Conservation (phyloP, 2,888 invertebrate species). For the Oscheius sp. region DNA sequence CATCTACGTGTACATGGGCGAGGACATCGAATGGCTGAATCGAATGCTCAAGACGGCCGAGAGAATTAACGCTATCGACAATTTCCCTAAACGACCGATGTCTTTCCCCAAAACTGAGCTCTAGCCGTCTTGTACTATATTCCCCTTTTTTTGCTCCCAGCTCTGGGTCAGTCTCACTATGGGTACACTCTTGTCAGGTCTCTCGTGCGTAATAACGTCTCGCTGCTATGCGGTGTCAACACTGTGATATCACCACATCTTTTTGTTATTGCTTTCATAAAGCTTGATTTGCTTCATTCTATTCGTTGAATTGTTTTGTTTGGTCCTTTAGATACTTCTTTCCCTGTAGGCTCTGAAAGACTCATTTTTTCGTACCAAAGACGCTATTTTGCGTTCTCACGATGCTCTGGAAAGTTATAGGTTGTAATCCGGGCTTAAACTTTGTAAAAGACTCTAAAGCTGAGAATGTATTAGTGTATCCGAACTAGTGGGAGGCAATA, state of each 20-base stretch:
- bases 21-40: constrained; percentile 59
- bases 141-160: not conserved
- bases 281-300: not conserved
- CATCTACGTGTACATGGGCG: constrained; percentile 62
- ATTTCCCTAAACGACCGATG: constrained; percentile 55
- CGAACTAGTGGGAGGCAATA: too few relatives aligned
- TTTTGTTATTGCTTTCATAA: constrained; percentile 17
- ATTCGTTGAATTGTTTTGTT: not conserved
- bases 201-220: constrained; percentile 15
- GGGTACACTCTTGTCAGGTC: not conserved
- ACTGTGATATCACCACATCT: constrained; percentile 26
- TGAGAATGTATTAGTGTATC: too few relatives aligned
- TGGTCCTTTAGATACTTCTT: too few relatives aligned
- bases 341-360: too few relatives aligned
- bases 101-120: constrained; percentile 28
- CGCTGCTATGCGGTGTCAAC: constrained; percentile 26
- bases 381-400: too few relatives aligned
- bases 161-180: too few relatives aligned
- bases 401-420: too few relatives aligned
- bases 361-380: too few relatives aligned
- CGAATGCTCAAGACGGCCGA: constrained; percentile 48
- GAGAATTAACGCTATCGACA: constrained; percentile 42
- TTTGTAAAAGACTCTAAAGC: too few relatives aligned
- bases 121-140: not conserved
- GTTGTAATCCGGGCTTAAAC: too few relatives aligned